Conservation (phyloP, 1,140 invertebrate genomes). For the Aplysia californica region DNA sequence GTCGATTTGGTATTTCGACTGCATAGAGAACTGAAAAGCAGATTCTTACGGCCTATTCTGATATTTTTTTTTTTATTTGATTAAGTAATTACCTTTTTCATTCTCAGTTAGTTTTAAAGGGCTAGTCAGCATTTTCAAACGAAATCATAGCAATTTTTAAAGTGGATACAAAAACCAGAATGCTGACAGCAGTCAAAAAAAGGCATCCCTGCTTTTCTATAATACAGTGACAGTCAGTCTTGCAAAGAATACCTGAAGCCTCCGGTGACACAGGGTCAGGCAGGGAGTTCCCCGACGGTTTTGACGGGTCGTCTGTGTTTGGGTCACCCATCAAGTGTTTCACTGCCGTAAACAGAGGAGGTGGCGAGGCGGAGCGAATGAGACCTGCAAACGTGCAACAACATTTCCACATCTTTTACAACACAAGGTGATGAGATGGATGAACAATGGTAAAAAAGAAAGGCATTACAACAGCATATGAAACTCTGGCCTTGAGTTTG, state of each 20-base stretch:
- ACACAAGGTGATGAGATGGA: too few species aligned
- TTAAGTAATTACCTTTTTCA: too few species aligned
- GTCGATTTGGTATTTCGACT: too few species aligned
- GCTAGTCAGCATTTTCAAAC: neutral
- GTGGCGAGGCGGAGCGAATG: conserved; percentile 4
- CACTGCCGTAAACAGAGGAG: conserved; percentile 18
- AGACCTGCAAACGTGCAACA: neutral
- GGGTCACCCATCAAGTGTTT: neutral
- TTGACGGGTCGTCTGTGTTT: conserved; percentile 3
- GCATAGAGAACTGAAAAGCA: too few species aligned
- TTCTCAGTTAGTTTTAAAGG: neutral
- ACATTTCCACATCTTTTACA: neutral
- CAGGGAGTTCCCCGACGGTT: conserved; percentile 1
- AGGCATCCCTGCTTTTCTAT: neutral
- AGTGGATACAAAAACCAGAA: neutral
- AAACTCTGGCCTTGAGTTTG: neutral
- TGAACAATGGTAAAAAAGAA: too few species aligned
- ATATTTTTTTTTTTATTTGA: too few species aligned
- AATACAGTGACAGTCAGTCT: neutral
- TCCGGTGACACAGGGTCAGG: conserved; percentile 19
- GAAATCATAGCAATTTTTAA: neutral
- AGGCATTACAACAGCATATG: neutral
- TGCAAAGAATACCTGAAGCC: conserved; percentile 23
- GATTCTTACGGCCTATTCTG: too few species aligned
- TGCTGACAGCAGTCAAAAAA: neutral